Conservation (phyloP, 2,888 invertebrate species). For the Cyclophora punctaria region DNA sequence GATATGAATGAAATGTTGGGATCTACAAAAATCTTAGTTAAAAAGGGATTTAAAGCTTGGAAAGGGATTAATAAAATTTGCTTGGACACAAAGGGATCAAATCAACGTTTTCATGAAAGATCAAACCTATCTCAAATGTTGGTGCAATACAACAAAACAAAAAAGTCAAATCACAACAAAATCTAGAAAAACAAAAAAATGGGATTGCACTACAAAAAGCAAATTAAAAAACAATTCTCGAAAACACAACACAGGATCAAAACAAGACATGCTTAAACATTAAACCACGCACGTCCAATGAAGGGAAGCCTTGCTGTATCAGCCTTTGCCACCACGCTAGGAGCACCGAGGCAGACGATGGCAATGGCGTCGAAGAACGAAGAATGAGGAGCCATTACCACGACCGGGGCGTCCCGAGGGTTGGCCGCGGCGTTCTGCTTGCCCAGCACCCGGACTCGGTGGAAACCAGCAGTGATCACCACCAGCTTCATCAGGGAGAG, state of each 20-base stretch:
- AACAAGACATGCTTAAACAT: conserved; percentile 3
- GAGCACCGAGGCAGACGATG: conserved; percentile 87
- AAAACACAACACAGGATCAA: conserved; percentile 2
- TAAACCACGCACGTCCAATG: conserved; percentile 87
- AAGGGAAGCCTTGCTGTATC: conserved; percentile 88
- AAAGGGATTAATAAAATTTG: no score
- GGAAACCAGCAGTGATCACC: conserved; percentile 88
- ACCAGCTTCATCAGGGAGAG: conserved; percentile 83
- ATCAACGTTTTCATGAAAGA: no score
- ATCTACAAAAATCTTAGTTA: no score
- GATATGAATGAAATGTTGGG: no score
- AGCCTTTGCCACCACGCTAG: conserved; percentile 92
- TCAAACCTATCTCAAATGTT: no score
- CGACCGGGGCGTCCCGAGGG: conserved; percentile 84
- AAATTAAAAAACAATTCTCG: neutral
- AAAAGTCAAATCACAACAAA: neutral
- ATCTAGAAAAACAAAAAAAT: conserved; percentile 1
- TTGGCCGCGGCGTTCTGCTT: conserved; percentile 60
- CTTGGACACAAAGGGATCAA: no score
- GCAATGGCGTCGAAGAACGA: conserved; percentile 92
- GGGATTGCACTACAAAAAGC: conserved; percentile 3
- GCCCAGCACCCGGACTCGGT: conserved; percentile 85
- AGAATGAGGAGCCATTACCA: conserved; percentile 93
- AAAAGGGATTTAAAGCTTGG: no score
- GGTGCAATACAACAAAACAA: no score